phyloP scores from a whole-genome alignment of 2,888 invertebrate genomes.

The Heliconius charithonia region DNA sequence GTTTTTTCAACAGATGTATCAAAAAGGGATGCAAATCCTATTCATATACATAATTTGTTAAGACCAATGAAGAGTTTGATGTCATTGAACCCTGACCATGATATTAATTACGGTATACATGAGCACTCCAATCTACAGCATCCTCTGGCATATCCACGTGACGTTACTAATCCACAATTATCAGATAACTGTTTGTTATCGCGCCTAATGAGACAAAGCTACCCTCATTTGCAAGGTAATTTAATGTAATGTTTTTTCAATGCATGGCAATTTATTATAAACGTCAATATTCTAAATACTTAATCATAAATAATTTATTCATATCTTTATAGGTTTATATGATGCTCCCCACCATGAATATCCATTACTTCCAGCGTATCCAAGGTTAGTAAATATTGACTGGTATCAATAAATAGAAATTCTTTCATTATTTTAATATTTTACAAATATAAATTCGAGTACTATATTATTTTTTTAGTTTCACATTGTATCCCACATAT shows the following conservation, averaged over 20 bases:
- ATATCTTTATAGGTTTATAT: conserved; percentile 54
- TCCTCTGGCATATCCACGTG: conserved; percentile 45
- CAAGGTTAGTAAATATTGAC: conserved; percentile 32
- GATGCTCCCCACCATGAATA: conserved; percentile 52
- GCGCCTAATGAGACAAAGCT: conserved; percentile 62
- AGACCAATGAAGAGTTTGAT: conserved; percentile 46
- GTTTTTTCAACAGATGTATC: conserved; percentile 51
- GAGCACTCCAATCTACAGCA: conserved; percentile 32
- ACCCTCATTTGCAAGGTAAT: conserved; percentile 61
- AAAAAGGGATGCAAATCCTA: conserved; percentile 58
- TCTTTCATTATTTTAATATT: neutral
- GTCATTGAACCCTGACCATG: conserved; percentile 34
- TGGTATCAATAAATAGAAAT: neutral
- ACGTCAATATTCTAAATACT: neutral
- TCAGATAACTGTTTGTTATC: conserved; percentile 65
- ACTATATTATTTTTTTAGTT: neutral
- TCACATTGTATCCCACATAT: too few relatives aligned
- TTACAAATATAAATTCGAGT: neutral
- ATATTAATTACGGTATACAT: conserved; percentile 45
- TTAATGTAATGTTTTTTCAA: too few relatives aligned
- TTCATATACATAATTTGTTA: conserved; percentile 44
- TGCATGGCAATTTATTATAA: too few relatives aligned
- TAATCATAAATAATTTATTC: neutral
- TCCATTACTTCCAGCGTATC: conserved; percentile 45
- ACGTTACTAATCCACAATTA: conserved; percentile 49